phyloP scores from a whole-genome alignment of 2,888 invertebrate genomes.

The Thymelicus lineola region DNA sequence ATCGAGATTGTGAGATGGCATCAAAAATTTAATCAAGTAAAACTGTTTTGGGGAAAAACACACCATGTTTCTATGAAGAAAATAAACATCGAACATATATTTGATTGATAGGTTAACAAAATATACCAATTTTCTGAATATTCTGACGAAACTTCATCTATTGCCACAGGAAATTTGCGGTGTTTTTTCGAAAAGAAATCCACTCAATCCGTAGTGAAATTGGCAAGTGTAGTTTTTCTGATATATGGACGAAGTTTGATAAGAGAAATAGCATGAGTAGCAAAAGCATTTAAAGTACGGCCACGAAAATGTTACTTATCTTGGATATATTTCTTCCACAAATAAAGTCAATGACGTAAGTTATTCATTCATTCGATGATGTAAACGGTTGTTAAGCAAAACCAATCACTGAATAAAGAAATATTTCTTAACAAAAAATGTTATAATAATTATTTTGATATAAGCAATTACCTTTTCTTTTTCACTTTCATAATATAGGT shows the following conservation, averaged over 20 bases:
- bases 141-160: not conserved
- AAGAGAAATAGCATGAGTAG: conserved; percentile 64
- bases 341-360: no score
- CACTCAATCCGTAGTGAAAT: conserved; percentile 10
- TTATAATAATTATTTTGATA: no score
- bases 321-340: conserved; percentile 30
- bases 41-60: not conserved
- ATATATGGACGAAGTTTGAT: conserved; percentile 67
- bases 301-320: not conserved
- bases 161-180: conserved; percentile 1
- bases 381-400: no score
- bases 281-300: conserved; percentile 57
- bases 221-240: conserved; percentile 58
- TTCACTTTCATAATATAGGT: no score
- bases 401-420: no score
- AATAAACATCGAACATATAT: not conserved
- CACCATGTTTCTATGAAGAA: not conserved
- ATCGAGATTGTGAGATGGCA: not conserved
- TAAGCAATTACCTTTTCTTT: no score
- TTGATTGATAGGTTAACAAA: not conserved
- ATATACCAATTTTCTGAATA: not conserved
- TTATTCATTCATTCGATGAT: no score
- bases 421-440: no score
- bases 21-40: not conserved
- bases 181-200: not conserved